Percentiles rank a stretch among this genome's conserved stretches.
These are phyloP conservation scores for Toxonevra muliebris DNA, from an alignment of 2,888 invertebrate species.

Conservation along the genomic window DNA sequence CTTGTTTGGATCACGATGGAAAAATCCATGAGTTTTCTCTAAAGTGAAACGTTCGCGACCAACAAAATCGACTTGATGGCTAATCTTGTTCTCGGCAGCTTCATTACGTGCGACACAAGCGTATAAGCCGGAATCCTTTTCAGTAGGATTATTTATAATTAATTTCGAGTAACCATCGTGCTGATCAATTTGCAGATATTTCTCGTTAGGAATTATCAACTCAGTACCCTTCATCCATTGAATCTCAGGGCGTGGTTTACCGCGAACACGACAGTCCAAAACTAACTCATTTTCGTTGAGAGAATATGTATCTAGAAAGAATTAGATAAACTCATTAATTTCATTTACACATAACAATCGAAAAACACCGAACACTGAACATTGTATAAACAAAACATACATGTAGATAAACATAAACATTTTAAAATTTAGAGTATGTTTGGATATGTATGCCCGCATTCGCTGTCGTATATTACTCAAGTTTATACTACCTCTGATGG, in stretches of 20 bases:
- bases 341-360: too few relatives aligned
- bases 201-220: constrained; percentile 67
- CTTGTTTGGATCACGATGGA: constrained; percentile 68
- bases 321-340: background rate
- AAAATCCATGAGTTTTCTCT: constrained; percentile 64
- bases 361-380: too few relatives aligned
- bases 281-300: constrained; percentile 77
- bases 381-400: background rate
- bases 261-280: constrained; percentile 81
- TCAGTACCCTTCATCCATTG: constrained; percentile 80
- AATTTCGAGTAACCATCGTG: constrained; percentile 80
- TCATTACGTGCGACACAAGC: constrained; percentile 80
- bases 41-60: constrained; percentile 65
- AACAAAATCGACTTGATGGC: constrained; percentile 75
- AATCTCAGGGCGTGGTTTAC: constrained; percentile 76
- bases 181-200: constrained; percentile 73
- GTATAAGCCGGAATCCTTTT: constrained; percentile 78
- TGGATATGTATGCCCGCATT: too few relatives aligned
- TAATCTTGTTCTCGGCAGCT: constrained; percentile 77
- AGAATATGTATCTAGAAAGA: constrained; percentile 73
- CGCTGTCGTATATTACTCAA: background rate
- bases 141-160: constrained; percentile 72
- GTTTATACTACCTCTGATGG: constrained; percentile 71
- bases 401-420: background rate
- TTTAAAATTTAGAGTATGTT: background rate